Conservation (phyloP, 92 coral and sea anemone genomes). For the Porites lobata region DNA sequence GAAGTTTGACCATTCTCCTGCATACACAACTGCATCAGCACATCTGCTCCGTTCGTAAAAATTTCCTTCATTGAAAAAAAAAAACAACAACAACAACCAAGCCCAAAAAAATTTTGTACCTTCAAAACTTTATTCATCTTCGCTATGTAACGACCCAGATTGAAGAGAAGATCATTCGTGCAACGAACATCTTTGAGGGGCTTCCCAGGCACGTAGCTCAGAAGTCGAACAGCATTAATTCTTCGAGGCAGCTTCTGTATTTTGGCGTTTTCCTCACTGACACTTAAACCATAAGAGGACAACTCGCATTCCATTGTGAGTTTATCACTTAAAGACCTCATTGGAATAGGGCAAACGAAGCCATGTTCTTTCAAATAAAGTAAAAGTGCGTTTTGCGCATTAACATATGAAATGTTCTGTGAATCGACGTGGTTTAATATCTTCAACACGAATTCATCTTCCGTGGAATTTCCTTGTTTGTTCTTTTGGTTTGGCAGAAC, state of each 20-base stretch:
- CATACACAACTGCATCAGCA: too few relatives aligned
- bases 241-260: not conserved
- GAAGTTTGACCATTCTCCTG: too few relatives aligned
- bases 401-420: slow-evolving; percentile 33
- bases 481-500: not conserved
- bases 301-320: not conserved
- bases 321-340: slow-evolving; percentile 29
- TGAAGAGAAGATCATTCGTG: slow-evolving; percentile 33
- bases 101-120: slow-evolving; percentile 31
- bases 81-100: too few relatives aligned
- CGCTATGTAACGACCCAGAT: slow-evolving; percentile 64
- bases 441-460: slow-evolving; percentile 76
- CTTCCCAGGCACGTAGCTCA: slow-evolving; percentile 70
- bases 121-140: slow-evolving; percentile 53
- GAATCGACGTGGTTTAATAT: slow-evolving; percentile 75
- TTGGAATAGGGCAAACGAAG: slow-evolving; percentile 64
- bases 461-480: not conserved
- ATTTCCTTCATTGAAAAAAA: too few relatives aligned
- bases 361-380: slow-evolving; percentile 61
- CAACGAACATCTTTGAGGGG: slow-evolving; percentile 39
- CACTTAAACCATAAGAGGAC: not conserved
- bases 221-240: slow-evolving; percentile 62
- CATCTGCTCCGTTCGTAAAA: too few relatives aligned
- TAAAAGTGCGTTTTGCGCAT: slow-evolving; percentile 73
- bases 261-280: not conserved